phyloP scores from a whole-genome alignment of 2,113 vertebrate species.

The Lontra canadensis region DNA sequence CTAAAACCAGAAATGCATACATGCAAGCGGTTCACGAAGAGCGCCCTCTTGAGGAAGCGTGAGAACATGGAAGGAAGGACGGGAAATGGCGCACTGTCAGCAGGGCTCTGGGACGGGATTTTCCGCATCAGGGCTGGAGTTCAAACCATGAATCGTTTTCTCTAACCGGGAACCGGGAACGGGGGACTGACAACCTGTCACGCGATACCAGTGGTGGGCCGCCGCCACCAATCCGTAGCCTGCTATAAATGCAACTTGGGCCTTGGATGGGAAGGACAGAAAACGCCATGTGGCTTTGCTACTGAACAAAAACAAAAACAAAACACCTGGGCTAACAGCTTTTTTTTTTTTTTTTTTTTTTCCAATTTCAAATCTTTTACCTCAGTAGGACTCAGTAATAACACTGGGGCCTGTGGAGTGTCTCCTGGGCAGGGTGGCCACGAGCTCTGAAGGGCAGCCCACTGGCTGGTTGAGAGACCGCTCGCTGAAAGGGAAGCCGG shows the following conservation, averaged over 20 bases:
- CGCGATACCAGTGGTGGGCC: background rate
- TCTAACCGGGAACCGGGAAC: background rate
- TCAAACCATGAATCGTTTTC: accelerated
- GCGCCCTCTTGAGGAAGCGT: background rate
- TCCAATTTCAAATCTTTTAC: background rate
- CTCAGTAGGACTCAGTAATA: background rate
- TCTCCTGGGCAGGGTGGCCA: background rate
- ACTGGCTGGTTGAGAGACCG: background rate
- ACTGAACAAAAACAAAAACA: background rate
- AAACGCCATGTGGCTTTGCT: background rate
- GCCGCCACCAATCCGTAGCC: background rate
- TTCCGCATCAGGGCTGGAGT: background rate
- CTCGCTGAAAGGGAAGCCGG: background rate
- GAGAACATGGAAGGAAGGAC: background rate
- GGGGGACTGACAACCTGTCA: background rate
- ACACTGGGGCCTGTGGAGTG: background rate
- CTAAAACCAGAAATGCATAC: background rate
- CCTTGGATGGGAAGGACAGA: accelerated
- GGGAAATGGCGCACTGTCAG: background rate
- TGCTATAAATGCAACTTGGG: background rate
- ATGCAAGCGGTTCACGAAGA: accelerated
- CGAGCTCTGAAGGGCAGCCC: background rate
- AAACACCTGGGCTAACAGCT: background rate
- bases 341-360: background rate
- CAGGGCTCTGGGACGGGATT: background rate